Conservation (phyloP, 2,113 vertebrate genomes). For the Indicator indicator region DNA sequence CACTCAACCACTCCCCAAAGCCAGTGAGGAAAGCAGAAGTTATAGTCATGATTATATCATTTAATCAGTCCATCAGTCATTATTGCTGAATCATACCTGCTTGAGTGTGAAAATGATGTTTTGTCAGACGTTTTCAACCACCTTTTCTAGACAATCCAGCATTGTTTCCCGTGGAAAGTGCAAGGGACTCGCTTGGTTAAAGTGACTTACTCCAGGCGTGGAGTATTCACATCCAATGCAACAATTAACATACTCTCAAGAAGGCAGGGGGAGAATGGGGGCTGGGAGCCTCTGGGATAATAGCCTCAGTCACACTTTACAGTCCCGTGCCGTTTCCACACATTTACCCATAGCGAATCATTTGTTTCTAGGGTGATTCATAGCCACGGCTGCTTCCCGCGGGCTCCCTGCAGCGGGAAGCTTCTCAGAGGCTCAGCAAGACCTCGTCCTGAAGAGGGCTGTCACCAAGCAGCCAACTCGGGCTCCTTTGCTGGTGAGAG, state of each 20-base stretch:
- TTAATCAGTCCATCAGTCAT: background rate
- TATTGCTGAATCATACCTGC: background rate
- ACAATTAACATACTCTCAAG: constrained; percentile 1
- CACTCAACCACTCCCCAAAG: no score
- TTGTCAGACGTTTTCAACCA: background rate
- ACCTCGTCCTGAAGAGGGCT: background rate
- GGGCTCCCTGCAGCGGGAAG: background rate
- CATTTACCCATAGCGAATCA: background rate
- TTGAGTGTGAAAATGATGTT: background rate
- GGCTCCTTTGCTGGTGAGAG: background rate
- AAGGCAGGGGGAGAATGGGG: background rate
- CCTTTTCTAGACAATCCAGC: background rate
- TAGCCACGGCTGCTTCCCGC: background rate
- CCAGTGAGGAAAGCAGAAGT: no score
- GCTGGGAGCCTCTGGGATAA: constrained; percentile 5
- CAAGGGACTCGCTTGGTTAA: background rate
- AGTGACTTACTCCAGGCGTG: background rate
- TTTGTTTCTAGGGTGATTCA: constrained; percentile 56
- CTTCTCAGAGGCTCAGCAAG: constrained; percentile 11
- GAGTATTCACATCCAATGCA: background rate
- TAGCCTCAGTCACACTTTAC: constrained; percentile 29
- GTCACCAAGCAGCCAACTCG: background rate
- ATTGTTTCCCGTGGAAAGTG: background rate
- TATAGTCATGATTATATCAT: no score
- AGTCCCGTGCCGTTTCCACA: background rate